phyloP scores from a whole-genome alignment of 2,797 vertebrate genomes.

The Tympanoctomys barrerae region DNA sequence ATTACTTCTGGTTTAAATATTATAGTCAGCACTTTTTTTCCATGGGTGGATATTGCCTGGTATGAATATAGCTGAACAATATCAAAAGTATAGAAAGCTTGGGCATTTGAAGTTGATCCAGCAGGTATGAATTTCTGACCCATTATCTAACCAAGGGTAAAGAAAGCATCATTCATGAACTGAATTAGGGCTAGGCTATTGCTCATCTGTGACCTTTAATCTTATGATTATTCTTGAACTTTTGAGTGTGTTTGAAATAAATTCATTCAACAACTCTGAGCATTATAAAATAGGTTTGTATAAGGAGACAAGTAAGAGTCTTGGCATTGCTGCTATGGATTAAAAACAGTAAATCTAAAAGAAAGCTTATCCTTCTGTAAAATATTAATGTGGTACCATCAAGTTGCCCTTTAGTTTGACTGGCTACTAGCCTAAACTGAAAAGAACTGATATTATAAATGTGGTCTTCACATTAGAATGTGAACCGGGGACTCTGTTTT shows the following conservation, averaged over 20 bases:
- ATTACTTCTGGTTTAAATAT: neutral
- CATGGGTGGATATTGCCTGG: neutral
- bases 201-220: neutral
- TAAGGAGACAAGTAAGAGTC: neutral
- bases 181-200: neutral
- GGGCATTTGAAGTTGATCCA: neutral
- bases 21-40: neutral
- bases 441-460: neutral
- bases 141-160: neutral
- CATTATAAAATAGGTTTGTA: neutral
- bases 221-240: neutral
- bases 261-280: neutral
- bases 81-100: neutral
- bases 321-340: neutral
- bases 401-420: neutral
- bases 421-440: neutral
- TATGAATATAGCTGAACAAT: neutral
- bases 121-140: neutral
- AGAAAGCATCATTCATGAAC: neutral
- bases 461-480: neutral
- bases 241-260: neutral
- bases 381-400: neutral
- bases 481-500: neutral
- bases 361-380: neutral
- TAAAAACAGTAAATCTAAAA: neutral